Evolutionary conservation across 2,113 vertebrate genomes (phyloP).

Genomic region (Gila orcuttii): DNA sequence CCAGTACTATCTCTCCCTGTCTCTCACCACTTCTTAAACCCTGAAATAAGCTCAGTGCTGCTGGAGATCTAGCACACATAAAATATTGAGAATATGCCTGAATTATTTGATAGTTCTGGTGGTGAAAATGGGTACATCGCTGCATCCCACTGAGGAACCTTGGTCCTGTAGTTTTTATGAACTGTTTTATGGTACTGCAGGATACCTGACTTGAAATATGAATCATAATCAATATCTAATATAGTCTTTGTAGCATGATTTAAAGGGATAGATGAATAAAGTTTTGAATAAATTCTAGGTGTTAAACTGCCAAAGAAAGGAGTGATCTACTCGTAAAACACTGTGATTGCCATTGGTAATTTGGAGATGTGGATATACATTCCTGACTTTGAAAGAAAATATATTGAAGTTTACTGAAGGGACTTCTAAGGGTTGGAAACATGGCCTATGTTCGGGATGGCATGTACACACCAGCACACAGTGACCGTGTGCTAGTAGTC

Average conservation of each 20-base stretch:
- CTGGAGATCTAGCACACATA: slow-evolving; percentile 38
- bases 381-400: not conserved
- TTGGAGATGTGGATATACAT: not conserved
- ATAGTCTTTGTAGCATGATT: not conserved
- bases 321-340: not conserved
- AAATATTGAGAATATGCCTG: slow-evolving; percentile 50
- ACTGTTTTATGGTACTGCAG: not conserved
- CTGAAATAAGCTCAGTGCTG: slow-evolving; percentile 1
- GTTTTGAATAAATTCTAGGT: not conserved
- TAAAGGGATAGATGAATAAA: not conserved
- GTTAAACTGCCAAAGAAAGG: not conserved
- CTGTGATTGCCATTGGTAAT: not conserved
- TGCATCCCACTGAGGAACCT: slow-evolving; percentile 1
- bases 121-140: not conserved
- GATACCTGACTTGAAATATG: not conserved
- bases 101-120: slow-evolving; percentile 37
- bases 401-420: not conserved
- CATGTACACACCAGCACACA: not conserved
- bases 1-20: not conserved
- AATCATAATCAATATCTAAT: not conserved
- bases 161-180: slow-evolving; percentile 18
- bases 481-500: not conserved
- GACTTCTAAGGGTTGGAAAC: not conserved
- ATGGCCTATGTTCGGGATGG: not conserved
- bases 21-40: not conserved